Base-by-base conservation (phyloP, 1,140 invertebrate species). In the Onthophagus taurus region DNA sequence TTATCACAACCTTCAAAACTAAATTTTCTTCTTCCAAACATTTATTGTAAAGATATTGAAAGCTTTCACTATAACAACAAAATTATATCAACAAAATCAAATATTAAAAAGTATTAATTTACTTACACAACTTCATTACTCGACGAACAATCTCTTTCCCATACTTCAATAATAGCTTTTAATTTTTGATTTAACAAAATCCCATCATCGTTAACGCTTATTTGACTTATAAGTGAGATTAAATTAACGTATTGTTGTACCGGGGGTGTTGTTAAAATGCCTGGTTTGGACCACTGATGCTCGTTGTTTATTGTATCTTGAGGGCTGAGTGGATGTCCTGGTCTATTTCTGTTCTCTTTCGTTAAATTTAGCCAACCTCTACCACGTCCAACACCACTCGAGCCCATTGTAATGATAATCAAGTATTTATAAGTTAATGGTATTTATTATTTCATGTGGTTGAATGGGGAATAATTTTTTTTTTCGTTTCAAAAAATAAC, bases 101-200 rank as follows among this genome's bases (percentile, higher is more conserved):
- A 19, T 23, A 20, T 41, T 23, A 33, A 33, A 41, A 9, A 14
- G 31, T 24, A 19, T 35, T 24, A 18, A 12, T 24, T 17, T n/a
- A 44, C 47, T 57, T 58, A 61, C 59, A 53, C 50, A 5, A 59
- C 56, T 29, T 58, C 52, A 23, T 43, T 21, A 36, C 37, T 29
- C 17, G 39, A 54, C 23, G 47, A 18, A 43, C 59, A 61, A 20
- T 47, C 48, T 34, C 55, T 21, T 7, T 37, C 31, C 49, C 54
- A 58, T n/a, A 20, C 36, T 34, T 61, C 52, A 17, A 51, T 44
- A 17, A 60, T 55, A 39, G 54, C 44, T 43, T 51, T 54, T 5
- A 58, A 50, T 42, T 61, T 61, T 44, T 60, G 55, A 48, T 60
- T 60, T 36, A 60, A 52, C 31, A 53, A 35, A 39, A 60, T 61